Percentiles rank a stretch among this genome's conserved stretches.
Conservation (phyloP, 2,797 vertebrate genomes). For the Sebastes vulpes region DNA sequence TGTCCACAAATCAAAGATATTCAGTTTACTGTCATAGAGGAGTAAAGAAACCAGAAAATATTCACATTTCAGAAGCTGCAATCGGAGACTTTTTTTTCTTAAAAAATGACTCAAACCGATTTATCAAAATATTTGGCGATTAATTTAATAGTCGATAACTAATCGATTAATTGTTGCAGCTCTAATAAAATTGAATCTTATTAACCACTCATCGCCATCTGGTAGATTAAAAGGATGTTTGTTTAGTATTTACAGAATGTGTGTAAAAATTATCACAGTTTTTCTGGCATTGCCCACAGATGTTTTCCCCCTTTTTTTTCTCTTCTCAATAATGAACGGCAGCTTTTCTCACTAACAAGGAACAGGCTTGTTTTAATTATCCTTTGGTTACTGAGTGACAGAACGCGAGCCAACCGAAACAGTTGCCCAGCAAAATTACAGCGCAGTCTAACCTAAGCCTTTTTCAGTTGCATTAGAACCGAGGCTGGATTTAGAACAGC, state of each 20-base stretch:
- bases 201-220: slow-evolving; percentile 23
- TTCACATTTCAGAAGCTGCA: too few relatives aligned
- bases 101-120: too few relatives aligned
- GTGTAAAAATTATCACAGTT: slow-evolving; percentile 23
- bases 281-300: not conserved
- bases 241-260: slow-evolving; percentile 32
- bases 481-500: slow-evolving; percentile 67
- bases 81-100: too few relatives aligned
- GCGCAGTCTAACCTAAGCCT: slow-evolving; percentile 63
- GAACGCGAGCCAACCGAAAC: slow-evolving; percentile 44
- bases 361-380: slow-evolving; percentile 71
- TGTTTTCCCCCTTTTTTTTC: not conserved
- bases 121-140: too few relatives aligned
- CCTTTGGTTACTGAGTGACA: slow-evolving; percentile 59
- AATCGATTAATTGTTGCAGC: too few relatives aligned
- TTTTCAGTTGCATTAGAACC: slow-evolving; percentile 68
- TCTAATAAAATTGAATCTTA: slow-evolving; percentile 14
- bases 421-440: slow-evolving; percentile 61
- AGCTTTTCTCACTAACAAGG: slow-evolving; percentile 59
- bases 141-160: too few relatives aligned
- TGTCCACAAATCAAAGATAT: too few relatives aligned
- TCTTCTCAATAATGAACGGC: slow-evolving; percentile 46
- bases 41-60: too few relatives aligned
- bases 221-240: slow-evolving; percentile 7
- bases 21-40: too few relatives aligned